Evolutionary conservation across 2,113 vertebrate species (phyloP).

Genomic region (Marmota monax): DNA sequence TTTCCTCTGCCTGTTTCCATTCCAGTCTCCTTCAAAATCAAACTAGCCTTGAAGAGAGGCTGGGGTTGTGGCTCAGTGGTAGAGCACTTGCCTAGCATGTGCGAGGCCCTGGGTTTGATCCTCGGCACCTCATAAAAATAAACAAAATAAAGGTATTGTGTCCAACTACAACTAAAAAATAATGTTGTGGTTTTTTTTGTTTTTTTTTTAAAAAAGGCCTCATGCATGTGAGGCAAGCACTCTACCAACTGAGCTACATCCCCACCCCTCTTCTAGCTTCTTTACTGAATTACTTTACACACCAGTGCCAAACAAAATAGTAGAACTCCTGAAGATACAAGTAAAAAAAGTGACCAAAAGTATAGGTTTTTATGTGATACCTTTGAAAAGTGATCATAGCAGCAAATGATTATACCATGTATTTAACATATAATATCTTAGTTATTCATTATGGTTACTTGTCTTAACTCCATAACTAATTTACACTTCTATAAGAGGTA

Average conservation of each 20-base stretch:
- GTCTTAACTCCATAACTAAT: not conserved
- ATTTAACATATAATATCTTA: not conserved
- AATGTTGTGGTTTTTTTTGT: no score
- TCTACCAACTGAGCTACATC: no score
- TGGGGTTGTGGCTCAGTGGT: no score
- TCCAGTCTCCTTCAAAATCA: not conserved
- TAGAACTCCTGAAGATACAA: slow-evolving; percentile 6
- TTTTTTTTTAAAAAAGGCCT: no score
- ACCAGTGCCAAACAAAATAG: slow-evolving; percentile 14
- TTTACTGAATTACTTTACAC: not conserved
- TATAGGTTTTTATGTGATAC: not conserved
- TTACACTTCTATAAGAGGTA: not conserved
- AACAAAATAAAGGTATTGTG: no score
- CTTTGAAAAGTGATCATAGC: not conserved
- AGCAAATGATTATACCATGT: not conserved
- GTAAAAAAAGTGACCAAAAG: not conserved
- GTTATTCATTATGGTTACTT: not conserved
- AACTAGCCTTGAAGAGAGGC: not conserved
- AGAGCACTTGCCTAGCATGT: no score
- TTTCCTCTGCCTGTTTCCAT: not conserved
- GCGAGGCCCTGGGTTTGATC: no score
- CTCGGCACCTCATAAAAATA: no score
- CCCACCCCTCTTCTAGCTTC: not conserved
- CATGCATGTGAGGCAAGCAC: no score
- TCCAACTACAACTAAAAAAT: no score